Base-by-base conservation (phyloP, 1,140 invertebrate species). In the Sinella curviseta region DNA sequence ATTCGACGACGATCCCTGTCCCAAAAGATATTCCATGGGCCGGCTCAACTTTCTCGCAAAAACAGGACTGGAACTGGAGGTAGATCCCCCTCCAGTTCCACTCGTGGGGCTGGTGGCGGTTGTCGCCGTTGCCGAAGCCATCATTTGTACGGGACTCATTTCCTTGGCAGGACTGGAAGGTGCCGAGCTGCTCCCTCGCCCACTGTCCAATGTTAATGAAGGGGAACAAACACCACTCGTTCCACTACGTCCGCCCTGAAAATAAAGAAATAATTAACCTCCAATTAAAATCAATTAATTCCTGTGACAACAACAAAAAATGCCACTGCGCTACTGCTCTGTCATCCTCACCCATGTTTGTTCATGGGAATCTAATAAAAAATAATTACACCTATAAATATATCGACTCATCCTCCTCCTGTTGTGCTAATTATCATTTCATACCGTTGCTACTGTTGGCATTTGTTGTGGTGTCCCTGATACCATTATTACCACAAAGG, bases 121-220 rank as follows among this genome's bases (percentile, higher is more conserved):
- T 31, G 12, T 8, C 3, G 65, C 2, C 3, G 65, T 33, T 4
- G 26, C 31, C 31, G 26, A 2, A 33, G 74, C 54, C 24, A 75
- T 28, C 39, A 76, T 60, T 76, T 81, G 76, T 17, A 77, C 74
- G 20, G 79, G 81, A 77, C 81, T 82, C 75, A 79, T 79, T 79
- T 82, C 81, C 34, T 82, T 82, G 24, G 78, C 78, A 1, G 81
- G 78, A 76, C 81, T 82, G 1, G 81, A 82, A 39, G 81, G 78
- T 54, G 39, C 78, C 14, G 81, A 82, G 24, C 74, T 75, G 30
- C 77, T 79, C 2, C 77, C 77, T 1, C 74, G 77, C 34, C 77
- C 77, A 74, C 77, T 81, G 31, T 77, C 75, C 26, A 77, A 34
- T 14, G 75, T 77, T 30, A 79, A 77, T 57, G 78, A 79, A 34